Evolutionary conservation across 2,888 invertebrate species (phyloP).

Genomic region (Thymelicus acteon): DNA sequence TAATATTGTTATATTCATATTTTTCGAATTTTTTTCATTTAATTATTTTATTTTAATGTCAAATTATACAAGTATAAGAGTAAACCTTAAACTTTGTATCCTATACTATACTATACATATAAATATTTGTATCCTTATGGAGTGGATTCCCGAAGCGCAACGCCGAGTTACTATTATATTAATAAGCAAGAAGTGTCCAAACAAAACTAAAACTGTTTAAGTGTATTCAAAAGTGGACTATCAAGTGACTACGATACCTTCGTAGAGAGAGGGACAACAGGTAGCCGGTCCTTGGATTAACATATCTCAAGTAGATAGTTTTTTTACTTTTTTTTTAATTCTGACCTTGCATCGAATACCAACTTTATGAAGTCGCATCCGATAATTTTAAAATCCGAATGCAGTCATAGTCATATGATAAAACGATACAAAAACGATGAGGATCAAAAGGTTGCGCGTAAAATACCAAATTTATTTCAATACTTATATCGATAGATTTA

Average conservation of each 20-base stretch:
- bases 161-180: not conserved
- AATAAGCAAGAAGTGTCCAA: not conserved
- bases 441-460: not conserved
- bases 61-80: too few relatives aligned
- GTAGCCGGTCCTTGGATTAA: slow-evolving; percentile 29
- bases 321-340: slow-evolving; percentile 11
- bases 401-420: not conserved
- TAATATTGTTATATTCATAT: too few relatives aligned
- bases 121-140: too few relatives aligned
- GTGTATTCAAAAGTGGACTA: slow-evolving; percentile 14
- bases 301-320: slow-evolving; percentile 27
- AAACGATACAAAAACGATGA: not conserved
- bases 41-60: too few relatives aligned
- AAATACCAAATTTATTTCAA: not conserved
- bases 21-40: too few relatives aligned
- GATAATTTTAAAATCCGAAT: not conserved
- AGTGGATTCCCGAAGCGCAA: too few relatives aligned
- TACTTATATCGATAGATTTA: not conserved
- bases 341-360: slow-evolving; percentile 20
- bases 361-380: not conserved
- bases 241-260: not conserved
- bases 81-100: too few relatives aligned
- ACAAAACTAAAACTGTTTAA: slow-evolving; percentile 6
- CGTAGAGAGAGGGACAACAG: slow-evolving; percentile 17
- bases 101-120: too few relatives aligned